phyloP scores from a whole-genome alignment of 1,140 invertebrate species.

The Pseudomyrmex pallidus region DNA sequence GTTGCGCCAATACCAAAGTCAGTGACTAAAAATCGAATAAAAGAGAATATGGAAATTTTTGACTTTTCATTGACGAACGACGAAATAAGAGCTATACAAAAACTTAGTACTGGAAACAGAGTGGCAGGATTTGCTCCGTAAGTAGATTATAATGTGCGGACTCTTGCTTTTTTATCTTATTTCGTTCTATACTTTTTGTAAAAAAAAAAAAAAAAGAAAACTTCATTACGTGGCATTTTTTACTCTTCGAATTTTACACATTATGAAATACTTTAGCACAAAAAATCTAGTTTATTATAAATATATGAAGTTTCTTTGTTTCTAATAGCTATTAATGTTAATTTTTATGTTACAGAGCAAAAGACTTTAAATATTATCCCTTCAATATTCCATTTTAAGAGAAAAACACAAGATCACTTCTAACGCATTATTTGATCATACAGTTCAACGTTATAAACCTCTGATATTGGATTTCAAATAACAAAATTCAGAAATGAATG shows the following conservation, averaged over 20 bases:
- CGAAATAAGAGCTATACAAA: slow-evolving; percentile 85
- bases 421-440: too few species aligned
- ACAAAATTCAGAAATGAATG: too few species aligned
- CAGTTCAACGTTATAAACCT: too few species aligned
- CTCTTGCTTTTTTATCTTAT: neutral
- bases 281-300: neutral
- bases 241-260: neutral
- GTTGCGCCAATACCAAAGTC: slow-evolving; percentile 90
- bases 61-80: slow-evolving; percentile 89
- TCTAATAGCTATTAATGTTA: slow-evolving; percentile 12
- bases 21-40: slow-evolving; percentile 88
- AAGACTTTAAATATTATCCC: slow-evolving; percentile 76
- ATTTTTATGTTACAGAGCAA: slow-evolving; percentile 70
- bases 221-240: neutral
- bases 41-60: slow-evolving; percentile 90
- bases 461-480: too few species aligned
- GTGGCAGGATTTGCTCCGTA: slow-evolving; percentile 70
- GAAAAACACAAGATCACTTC: too few species aligned
- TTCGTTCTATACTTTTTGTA: too few species aligned
- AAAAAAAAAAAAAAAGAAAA: neutral
- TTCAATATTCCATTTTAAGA: slow-evolving; percentile 75
- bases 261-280: neutral
- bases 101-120: slow-evolving; percentile 71
- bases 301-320: slow-evolving; percentile 24
- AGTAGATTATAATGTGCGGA: slow-evolving; percentile 41